Conservation (phyloP, 2,113 vertebrate species). For the Glaucomys volans region DNA sequence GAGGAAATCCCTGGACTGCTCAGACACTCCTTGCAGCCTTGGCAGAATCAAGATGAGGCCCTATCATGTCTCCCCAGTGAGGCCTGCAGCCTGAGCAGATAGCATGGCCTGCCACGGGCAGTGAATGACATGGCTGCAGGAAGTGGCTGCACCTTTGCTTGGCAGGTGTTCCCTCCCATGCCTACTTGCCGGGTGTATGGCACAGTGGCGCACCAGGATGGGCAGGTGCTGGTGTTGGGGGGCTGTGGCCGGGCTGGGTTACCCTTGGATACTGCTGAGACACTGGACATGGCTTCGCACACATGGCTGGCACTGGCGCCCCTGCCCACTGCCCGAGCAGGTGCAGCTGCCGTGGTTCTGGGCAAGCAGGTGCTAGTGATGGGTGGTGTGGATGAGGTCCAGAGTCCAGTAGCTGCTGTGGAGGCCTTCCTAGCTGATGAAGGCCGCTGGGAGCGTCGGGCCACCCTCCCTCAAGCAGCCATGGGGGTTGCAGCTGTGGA, state of each 20-base stretch:
- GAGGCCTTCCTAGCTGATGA: conserved; percentile 95
- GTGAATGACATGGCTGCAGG: conserved; percentile 91
- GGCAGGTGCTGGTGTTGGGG: conserved; percentile 94
- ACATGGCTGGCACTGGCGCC: conserved; percentile 93
- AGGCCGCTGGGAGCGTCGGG: conserved; percentile 96
- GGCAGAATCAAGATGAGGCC: conserved; percentile 60
- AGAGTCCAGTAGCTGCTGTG: conserved; percentile 95
- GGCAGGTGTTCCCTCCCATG: conserved; percentile 96
- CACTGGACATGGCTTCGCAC: conserved; percentile 92
- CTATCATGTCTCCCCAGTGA: conserved; percentile 44
- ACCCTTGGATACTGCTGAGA: conserved; percentile 92
- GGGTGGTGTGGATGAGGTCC: conserved; percentile 94
- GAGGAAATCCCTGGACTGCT: conserved; percentile 49
- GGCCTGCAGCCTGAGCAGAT: conserved; percentile 48
- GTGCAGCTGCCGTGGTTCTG: conserved; percentile 91
- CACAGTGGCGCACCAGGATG: conserved; percentile 91
- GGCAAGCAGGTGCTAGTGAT: conserved; percentile 94
- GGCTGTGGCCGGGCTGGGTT: conserved; percentile 93
- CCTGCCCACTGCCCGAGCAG: conserved; percentile 92
- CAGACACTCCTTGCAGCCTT: neutral
- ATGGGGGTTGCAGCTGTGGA: conserved; percentile 96
- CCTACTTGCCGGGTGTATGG: conserved; percentile 95
- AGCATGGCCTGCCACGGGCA: conserved; percentile 85
- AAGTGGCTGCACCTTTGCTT: conserved; percentile 90
- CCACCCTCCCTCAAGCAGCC: conserved; percentile 93